Percentiles rank a stretch among this genome's conserved stretches.
phyloP scores from a whole-genome alignment of 2,113 vertebrate genomes.

The Menidia beryllina region DNA sequence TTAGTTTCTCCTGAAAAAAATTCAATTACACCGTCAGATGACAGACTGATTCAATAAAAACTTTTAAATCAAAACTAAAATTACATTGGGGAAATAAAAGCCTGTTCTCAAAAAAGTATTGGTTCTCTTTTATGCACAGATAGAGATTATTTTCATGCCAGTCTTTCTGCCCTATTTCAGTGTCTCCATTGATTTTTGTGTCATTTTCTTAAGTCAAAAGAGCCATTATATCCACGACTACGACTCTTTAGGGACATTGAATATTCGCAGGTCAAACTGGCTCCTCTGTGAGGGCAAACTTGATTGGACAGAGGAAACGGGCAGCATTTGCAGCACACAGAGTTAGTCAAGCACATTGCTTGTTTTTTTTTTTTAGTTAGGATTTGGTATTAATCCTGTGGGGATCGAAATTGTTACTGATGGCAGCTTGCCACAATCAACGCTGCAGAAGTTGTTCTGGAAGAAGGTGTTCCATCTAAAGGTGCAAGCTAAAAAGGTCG shows the following conservation, averaged over 20 bases:
- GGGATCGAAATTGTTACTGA: constrained; percentile 6
- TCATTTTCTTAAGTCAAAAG: constrained; percentile 15
- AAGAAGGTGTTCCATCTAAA: constrained; percentile 18
- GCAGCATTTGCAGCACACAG: neutral
- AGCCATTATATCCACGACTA: constrained; percentile 3
- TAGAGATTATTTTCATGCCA: constrained; percentile 31
- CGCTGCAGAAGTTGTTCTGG: constrained; percentile 1
- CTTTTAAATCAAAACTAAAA: constrained; percentile 61
- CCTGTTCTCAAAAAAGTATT: constrained; percentile 21
- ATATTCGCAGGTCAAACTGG: constrained; percentile 1
- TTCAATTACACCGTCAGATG: constrained; percentile 54
- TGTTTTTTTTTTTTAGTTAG: constrained; percentile 40
- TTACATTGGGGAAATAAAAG: constrained; percentile 44
- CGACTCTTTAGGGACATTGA: neutral
- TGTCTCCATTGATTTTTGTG: constrained; percentile 8
- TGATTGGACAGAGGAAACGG: neutral
- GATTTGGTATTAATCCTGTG: constrained; percentile 5
- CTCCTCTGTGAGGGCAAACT: neutral
- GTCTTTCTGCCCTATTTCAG: neutral
- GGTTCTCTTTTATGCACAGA: neutral
- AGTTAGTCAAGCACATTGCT: constrained; percentile 5
- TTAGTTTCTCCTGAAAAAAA: constrained; percentile 66
- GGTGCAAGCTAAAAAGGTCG: constrained; percentile 22
- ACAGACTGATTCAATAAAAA: constrained; percentile 63
- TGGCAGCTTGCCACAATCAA: constrained; percentile 27